Evolutionary conservation across 1,140 invertebrate genomes (phyloP).

Genomic region (Ostrea denselamellosa): DNA sequence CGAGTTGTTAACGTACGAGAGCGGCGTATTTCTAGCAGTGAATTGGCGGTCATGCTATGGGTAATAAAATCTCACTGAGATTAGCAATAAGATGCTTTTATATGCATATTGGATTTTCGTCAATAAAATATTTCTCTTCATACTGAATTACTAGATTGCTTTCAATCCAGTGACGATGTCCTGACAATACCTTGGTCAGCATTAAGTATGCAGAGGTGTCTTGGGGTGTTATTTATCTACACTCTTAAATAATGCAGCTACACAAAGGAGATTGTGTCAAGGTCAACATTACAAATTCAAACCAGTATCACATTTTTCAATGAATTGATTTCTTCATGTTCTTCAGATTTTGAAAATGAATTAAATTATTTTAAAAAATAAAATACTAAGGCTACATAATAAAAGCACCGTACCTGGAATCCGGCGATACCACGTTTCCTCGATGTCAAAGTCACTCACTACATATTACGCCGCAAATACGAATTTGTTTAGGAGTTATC

Average conservation of each 20-base stretch:
- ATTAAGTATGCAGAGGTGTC: not conserved
- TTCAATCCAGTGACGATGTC: not conserved
- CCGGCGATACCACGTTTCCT: not conserved
- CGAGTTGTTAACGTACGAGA: not conserved
- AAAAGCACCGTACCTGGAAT: not conserved
- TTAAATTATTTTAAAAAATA: no score
- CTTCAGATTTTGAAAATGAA: not conserved
- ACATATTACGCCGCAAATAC: conserved; percentile 62
- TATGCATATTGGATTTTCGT: conserved; percentile 3
- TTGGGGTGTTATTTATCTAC: not conserved
- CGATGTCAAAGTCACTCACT: conserved; percentile 55
- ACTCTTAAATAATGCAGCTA: no score
- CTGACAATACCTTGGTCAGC: not conserved
- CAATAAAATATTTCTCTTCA: not conserved
- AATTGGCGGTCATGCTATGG: not conserved
- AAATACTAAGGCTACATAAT: no score
- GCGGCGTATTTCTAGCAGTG: not conserved
- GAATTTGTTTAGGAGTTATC: conserved; percentile 60
- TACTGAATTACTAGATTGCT: not conserved
- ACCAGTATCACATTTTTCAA: not conserved
- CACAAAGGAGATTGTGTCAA: no score
- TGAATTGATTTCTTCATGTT: not conserved
- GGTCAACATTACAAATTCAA: not conserved
- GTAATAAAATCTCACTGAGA: not conserved
- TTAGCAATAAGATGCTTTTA: conserved; percentile 11